Evolutionary conservation across 2,888 invertebrate genomes (phyloP).

Genomic region (Chydorus sphaericus): DNA sequence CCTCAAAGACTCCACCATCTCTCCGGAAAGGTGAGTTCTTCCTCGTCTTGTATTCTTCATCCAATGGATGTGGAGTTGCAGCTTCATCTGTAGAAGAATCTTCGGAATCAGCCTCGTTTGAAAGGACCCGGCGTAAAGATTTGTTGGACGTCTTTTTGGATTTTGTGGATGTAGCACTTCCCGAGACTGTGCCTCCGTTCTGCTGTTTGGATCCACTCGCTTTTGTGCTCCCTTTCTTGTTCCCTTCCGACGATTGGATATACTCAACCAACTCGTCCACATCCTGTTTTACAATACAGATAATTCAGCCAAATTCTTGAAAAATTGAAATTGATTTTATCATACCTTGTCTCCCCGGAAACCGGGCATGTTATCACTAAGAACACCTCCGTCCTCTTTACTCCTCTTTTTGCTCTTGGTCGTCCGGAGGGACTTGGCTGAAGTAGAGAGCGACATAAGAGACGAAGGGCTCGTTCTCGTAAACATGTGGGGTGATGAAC

Average conservation of each 20-base stretch:
- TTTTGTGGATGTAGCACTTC: neutral
- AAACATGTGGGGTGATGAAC: no score
- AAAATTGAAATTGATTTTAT: neutral
- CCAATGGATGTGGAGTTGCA: neutral
- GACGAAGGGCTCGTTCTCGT: neutral
- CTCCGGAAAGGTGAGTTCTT: neutral
- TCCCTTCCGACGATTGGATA: slow-evolving; percentile 10
- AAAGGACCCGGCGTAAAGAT: neutral
- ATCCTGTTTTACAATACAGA: neutral
- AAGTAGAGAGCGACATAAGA: neutral
- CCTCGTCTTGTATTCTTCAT: neutral
- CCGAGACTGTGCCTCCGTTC: neutral
- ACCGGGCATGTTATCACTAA: neutral
- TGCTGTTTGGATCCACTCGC: neutral
- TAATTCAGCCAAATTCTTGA: neutral
- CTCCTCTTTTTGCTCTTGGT: neutral
- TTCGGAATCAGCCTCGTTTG: neutral
- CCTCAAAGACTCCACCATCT: neutral
- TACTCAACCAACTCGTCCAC: slow-evolving; percentile 13
- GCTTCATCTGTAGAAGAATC: neutral
- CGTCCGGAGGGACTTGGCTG: neutral
- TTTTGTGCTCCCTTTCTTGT: neutral
- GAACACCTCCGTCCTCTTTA: neutral
- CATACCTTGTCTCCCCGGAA: neutral
- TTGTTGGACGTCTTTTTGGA: neutral